Evolutionary conservation across 2,797 vertebrate species (phyloP), one percentile per base, ranked within the genome.

Genomic region (Spinus olivaceus): DNA sequence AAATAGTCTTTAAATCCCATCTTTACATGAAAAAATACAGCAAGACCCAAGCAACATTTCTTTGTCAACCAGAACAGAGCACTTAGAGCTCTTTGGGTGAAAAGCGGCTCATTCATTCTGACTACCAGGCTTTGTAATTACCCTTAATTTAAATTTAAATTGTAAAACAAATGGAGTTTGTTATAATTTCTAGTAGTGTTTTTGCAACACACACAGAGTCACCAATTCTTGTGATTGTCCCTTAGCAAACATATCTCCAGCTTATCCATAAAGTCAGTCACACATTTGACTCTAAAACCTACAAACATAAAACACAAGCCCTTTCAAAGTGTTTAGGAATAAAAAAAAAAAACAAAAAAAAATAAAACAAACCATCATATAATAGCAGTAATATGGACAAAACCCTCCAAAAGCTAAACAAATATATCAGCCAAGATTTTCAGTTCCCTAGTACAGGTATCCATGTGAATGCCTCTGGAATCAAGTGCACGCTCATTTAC

Each of bases 171-270:
- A 35, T 35, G 35, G 35, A 35, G 35, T 35, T 35, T 35, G 35
- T 35, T 35, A 35, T 35, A 35, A 35, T 35, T 70, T 85, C 46
- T 60, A 14, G 15, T 53, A 64, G 21, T 5, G 1, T 60, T 92
- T 87, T 85, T 89, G 9, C 16, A 77, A 24, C 27, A 33, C 25
- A 32, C 42, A 65, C 35, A 63, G n/a, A 9, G 8, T 9, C 28
- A 12, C 9, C 3, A 10, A 9, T 4, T 14, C 15, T 8, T 1
- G 0, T 41, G 7, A 32, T 32, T 73, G 16, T 70, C 8, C 8
- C 17, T 81, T 60, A 49, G 10, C 42, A 77, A 35, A 9, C 12
- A 19, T 20, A 2, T 13, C 78, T 7, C 33, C 81, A 16, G 4
- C 41, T 47, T 41, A 56, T 30, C 15, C 4, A 5, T 65, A 32